Evolutionary conservation across 37 sponge, comb jelly and placozoan species (phyloP).

Genomic region (Hormiphora californensis): DNA sequence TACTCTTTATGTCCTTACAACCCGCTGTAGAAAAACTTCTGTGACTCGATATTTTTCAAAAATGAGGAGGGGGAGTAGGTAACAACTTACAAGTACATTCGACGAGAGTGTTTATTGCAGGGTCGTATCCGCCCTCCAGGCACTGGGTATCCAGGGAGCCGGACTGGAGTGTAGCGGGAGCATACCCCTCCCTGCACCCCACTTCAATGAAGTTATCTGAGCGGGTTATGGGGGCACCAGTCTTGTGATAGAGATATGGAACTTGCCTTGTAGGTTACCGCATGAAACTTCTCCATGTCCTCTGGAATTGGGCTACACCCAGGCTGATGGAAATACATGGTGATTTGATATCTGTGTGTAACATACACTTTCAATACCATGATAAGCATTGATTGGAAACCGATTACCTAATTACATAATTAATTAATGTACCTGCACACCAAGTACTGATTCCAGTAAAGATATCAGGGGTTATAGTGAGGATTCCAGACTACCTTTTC

Average conservation of each 20-base stretch:
- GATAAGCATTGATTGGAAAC: not conserved
- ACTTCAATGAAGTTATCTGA: too few relatives aligned
- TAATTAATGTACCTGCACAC: not conserved
- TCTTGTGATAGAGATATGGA: not conserved
- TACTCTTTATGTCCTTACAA: not conserved
- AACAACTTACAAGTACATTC: not conserved
- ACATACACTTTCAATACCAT: too few relatives aligned
- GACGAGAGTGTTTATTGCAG: not conserved
- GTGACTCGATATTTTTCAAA: not conserved
- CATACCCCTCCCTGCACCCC: conserved; percentile 4
- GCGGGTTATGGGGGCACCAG: not conserved
- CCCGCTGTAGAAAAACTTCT: not conserved
- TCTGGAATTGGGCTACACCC: not conserved
- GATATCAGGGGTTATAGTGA: not conserved
- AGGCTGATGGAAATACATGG: too few relatives aligned
- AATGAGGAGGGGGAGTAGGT: not conserved
- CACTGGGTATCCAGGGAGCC: not conserved
- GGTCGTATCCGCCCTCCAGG: not conserved
- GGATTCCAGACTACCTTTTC: not conserved
- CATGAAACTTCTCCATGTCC: not conserved
- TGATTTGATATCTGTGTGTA: too few relatives aligned
- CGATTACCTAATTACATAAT: not conserved
- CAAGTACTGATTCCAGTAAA: not conserved
- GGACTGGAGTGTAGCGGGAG: not conserved
- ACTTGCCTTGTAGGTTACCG: not conserved